Percentiles rank a stretch among this genome's conserved stretches.
Conservation (phyloP, 2,113 vertebrate species). For the Suricata suricatta region DNA sequence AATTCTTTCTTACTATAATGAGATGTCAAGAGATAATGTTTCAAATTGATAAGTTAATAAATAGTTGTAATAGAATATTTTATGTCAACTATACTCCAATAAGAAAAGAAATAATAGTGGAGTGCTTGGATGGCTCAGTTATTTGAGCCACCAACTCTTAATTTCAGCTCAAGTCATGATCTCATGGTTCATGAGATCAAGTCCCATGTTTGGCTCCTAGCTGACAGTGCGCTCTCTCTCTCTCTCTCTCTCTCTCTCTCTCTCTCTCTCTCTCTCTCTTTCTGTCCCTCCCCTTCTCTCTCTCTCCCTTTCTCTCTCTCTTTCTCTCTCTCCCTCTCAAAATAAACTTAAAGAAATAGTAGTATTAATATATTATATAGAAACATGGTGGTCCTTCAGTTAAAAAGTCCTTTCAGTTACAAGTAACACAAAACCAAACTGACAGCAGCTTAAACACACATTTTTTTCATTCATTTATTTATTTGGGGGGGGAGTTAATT, state of each 20-base stretch:
- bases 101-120: background rate
- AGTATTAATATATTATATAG: slow-evolving; percentile 3
- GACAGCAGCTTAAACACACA: slow-evolving; percentile 32
- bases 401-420: slow-evolving; percentile 45
- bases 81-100: background rate
- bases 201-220: too few species aligned
- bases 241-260: too few species aligned
- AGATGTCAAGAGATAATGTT: background rate
- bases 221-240: too few species aligned
- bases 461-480: slow-evolving; percentile 7
- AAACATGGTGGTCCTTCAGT: background rate
- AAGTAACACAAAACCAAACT: slow-evolving; percentile 18
- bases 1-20: background rate
- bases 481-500: background rate
- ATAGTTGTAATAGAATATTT: background rate
- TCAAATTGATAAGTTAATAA: slow-evolving; percentile 43
- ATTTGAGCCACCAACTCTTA: too few species aligned
- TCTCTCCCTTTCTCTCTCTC: too few species aligned
- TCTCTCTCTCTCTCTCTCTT: too few species aligned
- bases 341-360: background rate
- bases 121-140: too few species aligned
- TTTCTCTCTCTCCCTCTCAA: too few species aligned
- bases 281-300: too few species aligned
- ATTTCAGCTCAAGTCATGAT: too few species aligned
- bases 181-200: too few species aligned